Percentiles rank a stretch among this genome's conserved stretches.
These are phyloP conservation scores for Gastracanthus pulcherrimus DNA, from an alignment of 2,888 invertebrate species.

Conservation along the genomic window DNA sequence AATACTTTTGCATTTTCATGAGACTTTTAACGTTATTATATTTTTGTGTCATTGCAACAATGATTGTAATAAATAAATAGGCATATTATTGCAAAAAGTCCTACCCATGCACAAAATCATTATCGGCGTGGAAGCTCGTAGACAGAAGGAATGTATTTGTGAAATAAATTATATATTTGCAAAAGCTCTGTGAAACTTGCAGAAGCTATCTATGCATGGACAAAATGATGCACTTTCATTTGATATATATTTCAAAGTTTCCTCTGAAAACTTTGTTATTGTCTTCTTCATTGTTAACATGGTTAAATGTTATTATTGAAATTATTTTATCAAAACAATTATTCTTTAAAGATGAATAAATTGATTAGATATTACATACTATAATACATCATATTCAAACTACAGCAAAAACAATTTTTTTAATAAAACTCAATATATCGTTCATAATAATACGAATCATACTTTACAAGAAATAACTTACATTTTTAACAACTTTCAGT, in stretches of 20 bases:
- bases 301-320: not conserved
- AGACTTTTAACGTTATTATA: too few species aligned
- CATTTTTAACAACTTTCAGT: not conserved
- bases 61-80: not conserved
- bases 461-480: too few species aligned
- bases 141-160: conserved; percentile 24
- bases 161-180: not conserved
- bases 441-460: too few species aligned
- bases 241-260: not conserved
- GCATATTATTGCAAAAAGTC: not conserved
- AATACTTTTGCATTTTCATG: too few species aligned
- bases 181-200: not conserved
- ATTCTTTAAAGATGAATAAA: not conserved
- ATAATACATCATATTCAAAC: too few species aligned
- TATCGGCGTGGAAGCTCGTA: not conserved
- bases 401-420: too few species aligned
- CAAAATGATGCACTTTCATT: not conserved
- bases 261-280: conserved; percentile 13
- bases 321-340: not conserved
- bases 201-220: not conserved
- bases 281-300: not conserved
- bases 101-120: not conserved
- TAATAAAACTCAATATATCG: too few species aligned
- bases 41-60: too few species aligned
- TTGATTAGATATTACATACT: too few species aligned